A percentile compares a stretch with the other conserved stretches of the same genome.
Evolutionary conservation across 2,888 invertebrate genomes (phyloP).

Genomic region (Noctuana brunneofusca): DNA sequence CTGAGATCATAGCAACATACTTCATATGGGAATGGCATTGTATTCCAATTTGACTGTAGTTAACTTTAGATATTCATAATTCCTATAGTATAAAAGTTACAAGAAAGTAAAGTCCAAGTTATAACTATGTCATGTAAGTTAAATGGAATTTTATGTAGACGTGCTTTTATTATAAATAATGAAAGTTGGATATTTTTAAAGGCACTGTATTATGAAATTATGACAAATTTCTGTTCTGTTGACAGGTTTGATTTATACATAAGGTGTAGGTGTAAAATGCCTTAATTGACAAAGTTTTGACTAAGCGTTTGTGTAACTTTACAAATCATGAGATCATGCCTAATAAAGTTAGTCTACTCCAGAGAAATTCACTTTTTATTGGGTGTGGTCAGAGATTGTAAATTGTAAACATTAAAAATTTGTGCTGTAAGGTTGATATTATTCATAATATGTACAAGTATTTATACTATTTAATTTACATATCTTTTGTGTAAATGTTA

Average conservation of each 20-base stretch:
- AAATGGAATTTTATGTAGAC: conserved; percentile 15
- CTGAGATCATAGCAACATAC: conserved; percentile 27
- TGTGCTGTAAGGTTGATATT: background rate
- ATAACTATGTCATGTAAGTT: conserved; percentile 7
- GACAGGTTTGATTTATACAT: background rate
- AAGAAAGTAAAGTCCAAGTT: conserved; percentile 22
- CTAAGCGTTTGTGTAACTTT: background rate
- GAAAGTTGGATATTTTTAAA: conserved; percentile 17
- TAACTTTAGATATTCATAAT: conserved; percentile 17
- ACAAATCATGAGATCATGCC: background rate
- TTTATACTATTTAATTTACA: background rate
- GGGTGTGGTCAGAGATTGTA: background rate
- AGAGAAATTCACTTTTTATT: background rate
- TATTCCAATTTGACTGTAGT: conserved; percentile 24
- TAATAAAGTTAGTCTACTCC: background rate
- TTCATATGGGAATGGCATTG: conserved; percentile 29
- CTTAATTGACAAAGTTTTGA: background rate
- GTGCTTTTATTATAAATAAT: conserved; percentile 14
- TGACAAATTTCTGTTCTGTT: conserved; percentile 4
- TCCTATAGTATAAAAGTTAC: conserved; percentile 25
- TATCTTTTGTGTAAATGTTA: background rate
- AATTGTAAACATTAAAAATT: conserved; percentile 3
- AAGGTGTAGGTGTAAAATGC: conserved; percentile 3
- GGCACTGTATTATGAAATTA: conserved; percentile 13
- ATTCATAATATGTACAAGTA: background rate